A percentile compares a stretch with the other conserved stretches of the same genome.
phyloP scores from a whole-genome alignment of 2,113 vertebrate species.

The Corvus hawaiiensis region DNA sequence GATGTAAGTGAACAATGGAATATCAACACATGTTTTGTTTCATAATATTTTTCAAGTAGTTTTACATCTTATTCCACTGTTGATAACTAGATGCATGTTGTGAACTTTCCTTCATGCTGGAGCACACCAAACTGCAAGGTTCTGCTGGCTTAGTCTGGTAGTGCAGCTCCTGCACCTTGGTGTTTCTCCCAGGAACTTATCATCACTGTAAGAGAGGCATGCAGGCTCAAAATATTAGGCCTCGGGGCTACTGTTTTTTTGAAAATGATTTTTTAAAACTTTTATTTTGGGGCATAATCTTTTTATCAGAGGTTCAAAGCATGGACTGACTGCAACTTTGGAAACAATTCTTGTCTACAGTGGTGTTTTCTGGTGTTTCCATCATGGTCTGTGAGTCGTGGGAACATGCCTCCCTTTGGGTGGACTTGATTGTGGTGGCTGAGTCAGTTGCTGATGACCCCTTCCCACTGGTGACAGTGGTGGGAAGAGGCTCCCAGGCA shows the following conservation, averaged over 20 bases:
- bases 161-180: not conserved
- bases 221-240: not conserved
- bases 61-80: not conserved
- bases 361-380: not conserved
- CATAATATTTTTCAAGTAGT: not conserved
- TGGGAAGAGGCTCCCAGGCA: not conserved
- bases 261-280: not conserved
- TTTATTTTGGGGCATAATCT: not conserved
- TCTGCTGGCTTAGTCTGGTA: not conserved
- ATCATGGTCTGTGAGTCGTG: rapidly evolving
- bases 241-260: not conserved
- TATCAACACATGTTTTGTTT: not conserved
- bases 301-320: not conserved
- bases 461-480: not conserved
- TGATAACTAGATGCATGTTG: not conserved
- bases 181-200: not conserved
- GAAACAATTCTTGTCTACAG: not conserved
- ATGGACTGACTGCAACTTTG: not conserved
- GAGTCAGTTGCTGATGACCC: not conserved
- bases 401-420: rapidly evolving
- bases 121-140: not conserved
- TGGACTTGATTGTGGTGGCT: not conserved
- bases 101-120: not conserved
- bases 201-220: not conserved
- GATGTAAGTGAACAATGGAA: not conserved